Evolutionary conservation across 1,140 invertebrate genomes (phyloP).

Genomic region (Asobara japonica): DNA sequence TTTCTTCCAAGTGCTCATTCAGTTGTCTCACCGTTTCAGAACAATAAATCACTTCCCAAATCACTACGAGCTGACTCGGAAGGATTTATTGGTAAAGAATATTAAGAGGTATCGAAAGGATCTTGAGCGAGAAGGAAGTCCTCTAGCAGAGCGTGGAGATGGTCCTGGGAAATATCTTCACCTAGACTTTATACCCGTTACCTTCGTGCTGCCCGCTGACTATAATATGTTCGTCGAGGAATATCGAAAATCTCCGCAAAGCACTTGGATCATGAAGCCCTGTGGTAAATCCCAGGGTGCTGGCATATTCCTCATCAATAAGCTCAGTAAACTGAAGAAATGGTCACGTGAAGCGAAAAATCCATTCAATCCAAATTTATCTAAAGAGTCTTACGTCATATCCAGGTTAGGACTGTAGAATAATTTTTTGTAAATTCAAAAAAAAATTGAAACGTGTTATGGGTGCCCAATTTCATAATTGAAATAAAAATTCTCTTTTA

Average conservation of each 20-base stretch:
- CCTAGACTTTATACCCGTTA: conserved; percentile 91
- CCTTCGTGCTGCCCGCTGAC: conserved; percentile 92
- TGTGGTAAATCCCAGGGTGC: conserved; percentile 91
- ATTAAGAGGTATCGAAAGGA: conserved; percentile 94
- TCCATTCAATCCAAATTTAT: conserved; percentile 83
- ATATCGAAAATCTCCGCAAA: conserved; percentile 89
- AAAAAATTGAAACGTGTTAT: too few species aligned
- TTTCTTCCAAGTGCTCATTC: background rate
- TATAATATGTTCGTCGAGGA: conserved; percentile 97
- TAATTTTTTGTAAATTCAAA: too few species aligned
- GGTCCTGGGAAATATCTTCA: conserved; percentile 81
- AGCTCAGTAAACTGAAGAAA: conserved; percentile 87
- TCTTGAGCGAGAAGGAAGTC: conserved; percentile 88
- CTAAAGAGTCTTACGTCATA: conserved; percentile 91
- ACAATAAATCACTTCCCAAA: conserved; percentile 93
- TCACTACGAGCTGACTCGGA: conserved; percentile 93
- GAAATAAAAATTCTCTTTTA: conserved; percentile 41
- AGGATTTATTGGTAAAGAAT: conserved; percentile 95
- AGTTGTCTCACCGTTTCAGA: conserved; percentile 55
- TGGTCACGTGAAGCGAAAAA: conserved; percentile 87
- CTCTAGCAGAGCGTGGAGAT: conserved; percentile 82
- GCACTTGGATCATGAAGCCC: conserved; percentile 98
- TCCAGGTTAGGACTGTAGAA: too few species aligned
- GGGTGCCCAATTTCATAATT: too few species aligned
- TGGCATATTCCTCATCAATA: conserved; percentile 90